Evolutionary conservation across 1,140 invertebrate species (phyloP), one percentile per base, ranked within the genome.

Genomic region (Dolichoris vasculosae): DNA sequence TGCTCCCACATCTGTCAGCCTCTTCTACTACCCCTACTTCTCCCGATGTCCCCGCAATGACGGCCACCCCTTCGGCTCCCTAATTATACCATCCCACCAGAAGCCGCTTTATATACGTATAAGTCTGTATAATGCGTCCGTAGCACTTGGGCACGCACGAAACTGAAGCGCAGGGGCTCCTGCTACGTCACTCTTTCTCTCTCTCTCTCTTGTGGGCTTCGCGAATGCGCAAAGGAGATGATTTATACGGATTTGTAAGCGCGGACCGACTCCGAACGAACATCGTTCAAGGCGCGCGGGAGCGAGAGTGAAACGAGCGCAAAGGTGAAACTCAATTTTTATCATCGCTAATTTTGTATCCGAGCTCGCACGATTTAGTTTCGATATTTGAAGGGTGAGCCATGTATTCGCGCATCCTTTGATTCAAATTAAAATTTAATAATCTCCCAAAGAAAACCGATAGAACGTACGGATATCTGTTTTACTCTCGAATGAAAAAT

Each of bases 1-100:
- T 93, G 93, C 92, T 93, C 93, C 93, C 93, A 93, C 93, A 93
- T 93, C 93, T 93, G 93, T 93, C 93, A 92, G 93, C 91, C 93
- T 93, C 92, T 93, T 93, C 90, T 92, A 90, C 90, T 90, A 11
- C 89, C 90, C 88, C 63, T 59, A 46, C 83, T 46, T 43, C 73
- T 67, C 83, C 84, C 83, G 82, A 76, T 51, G 26, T 63, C 75
- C 64, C 75, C 46, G 75, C 83, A 78, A 84, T 86, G 84, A 88
- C 78, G 86, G 86, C 88, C 89, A 88, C 88, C 87, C 91, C 90
- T 93, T 92, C 91, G 89, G 91, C 89, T 89, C 90, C 92, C 93
- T 93, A 93, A 93, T 93, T 93, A 93, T 93, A 91, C 91, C 90
- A 87, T 91, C 92, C 88, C 90, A 59, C 86, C 82, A 78, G 69